Evolutionary conservation across 2,113 vertebrate species (phyloP), one percentile per base, ranked within the genome.

Genomic region (Poeciliopsis occidentalis): DNA sequence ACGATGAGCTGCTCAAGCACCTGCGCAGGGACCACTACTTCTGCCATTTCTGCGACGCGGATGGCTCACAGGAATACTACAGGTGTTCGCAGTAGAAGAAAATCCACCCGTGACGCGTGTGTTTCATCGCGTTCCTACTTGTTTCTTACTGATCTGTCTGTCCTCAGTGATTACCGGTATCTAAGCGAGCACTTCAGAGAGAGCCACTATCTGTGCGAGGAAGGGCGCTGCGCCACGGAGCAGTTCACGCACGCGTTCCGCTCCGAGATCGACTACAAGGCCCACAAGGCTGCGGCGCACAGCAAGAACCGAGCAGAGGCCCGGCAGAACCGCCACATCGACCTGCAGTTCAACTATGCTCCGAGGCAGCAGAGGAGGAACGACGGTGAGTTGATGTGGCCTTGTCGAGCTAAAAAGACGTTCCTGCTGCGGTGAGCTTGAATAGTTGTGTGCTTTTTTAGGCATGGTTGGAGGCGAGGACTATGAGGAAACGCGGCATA

Each of bases 221-320:
- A 99, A 88, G 98, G 97, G 0, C 95, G 94, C 60, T 99, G 98
- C 84, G 95, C 94, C 91, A 90, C 94, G 0, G 98, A 99, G 82
- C 97, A 98, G 92, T 99, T 99, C 84, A 99, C 97, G 0, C 97
- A 99, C 0, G 98, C 98, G 39, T 99, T 99, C 93, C 97, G 97
- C 87, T 94, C 96, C 0, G 98, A 99, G 85, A 99, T 99, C 1
- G 98, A 99, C 92, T 98, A 97, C 89, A 99, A 99, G 86, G 98
- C 98, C 0, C 98, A 99, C 92, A 97, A 95, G 85, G 98, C 94
- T 0, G 90, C 96, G 30, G 96, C 91, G 15, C 98, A 99, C 93
- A 99, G 98, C 94, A 97, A 97, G 86, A 99, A 91, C 95, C 91
- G 98, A 0, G 98, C 98, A 0, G 98, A 99, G 87, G 98, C 98